phyloP scores from a whole-genome alignment of 2,113 vertebrate species.

The Atherinomorus stipes region DNA sequence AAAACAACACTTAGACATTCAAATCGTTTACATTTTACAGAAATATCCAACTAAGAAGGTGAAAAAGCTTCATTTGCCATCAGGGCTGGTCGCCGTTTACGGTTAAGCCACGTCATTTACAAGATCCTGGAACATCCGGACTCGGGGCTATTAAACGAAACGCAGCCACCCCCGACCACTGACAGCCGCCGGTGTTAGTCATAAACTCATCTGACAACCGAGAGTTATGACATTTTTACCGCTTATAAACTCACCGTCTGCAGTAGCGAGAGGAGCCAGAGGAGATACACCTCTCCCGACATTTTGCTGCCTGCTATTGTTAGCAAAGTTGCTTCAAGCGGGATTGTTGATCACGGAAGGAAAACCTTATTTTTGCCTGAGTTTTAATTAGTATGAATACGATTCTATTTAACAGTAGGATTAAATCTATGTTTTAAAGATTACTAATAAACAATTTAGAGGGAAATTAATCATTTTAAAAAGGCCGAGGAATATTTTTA shows the following conservation, averaged over 20 bases:
- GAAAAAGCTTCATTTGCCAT: neutral
- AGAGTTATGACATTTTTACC: rapidly evolving
- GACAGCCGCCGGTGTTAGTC: rapidly evolving
- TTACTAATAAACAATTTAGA: too few relatives aligned
- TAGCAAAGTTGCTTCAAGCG: constrained; percentile 34
- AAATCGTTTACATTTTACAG: neutral
- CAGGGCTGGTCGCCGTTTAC: neutral
- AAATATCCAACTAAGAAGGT: rapidly evolving
- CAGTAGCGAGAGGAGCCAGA: constrained; percentile 84
- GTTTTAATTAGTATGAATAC: rapidly evolving
- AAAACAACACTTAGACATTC: neutral
- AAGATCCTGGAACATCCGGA: constrained; percentile 19
- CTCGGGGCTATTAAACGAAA: neutral
- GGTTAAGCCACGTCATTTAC: constrained; percentile 74
- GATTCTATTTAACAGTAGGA: too few relatives aligned
- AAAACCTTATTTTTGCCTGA: constrained; percentile 38
- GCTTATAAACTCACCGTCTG: constrained; percentile 85
- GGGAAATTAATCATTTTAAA: too few relatives aligned
- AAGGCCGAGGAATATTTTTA: too few relatives aligned
- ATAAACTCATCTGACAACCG: rapidly evolving
- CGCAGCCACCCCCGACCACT: too few relatives aligned
- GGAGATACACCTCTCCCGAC: constrained; percentile 78
- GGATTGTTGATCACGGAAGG: constrained; percentile 3
- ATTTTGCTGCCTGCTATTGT: constrained; percentile 79
- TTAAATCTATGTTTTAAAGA: too few relatives aligned